Evolutionary conservation across 2,113 vertebrate species (phyloP).

Genomic region (Donacobius atricapilla): DNA sequence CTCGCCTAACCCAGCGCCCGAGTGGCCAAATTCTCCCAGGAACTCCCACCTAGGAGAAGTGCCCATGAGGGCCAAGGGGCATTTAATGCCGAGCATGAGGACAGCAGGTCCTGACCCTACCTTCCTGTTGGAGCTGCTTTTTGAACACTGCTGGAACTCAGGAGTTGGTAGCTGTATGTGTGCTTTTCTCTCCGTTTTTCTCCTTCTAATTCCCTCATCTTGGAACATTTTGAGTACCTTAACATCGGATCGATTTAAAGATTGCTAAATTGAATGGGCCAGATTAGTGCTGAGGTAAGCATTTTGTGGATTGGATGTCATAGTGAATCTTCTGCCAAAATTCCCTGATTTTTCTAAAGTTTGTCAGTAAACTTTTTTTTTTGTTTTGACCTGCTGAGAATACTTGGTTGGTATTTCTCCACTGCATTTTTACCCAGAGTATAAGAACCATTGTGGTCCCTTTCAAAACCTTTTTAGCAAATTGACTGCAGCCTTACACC

Average conservation of each 20-base stretch:
- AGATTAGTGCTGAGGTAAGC: background rate
- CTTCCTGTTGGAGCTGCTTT: background rate
- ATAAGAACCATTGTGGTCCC: background rate
- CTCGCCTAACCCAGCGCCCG: no score
- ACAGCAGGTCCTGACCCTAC: background rate
- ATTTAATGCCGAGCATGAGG: background rate
- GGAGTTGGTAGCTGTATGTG: background rate
- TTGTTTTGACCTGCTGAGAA: background rate
- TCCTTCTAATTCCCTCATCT: background rate
- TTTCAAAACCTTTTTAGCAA: background rate
- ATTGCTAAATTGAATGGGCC: background rate
- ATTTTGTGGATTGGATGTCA: background rate
- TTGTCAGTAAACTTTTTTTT: background rate
- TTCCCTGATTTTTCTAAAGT: background rate
- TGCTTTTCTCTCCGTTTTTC: background rate
- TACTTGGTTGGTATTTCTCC: background rate
- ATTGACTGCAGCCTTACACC: no score
- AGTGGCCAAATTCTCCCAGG: no score
- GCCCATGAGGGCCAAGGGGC: no score
- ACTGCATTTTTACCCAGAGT: background rate
- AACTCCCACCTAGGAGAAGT: no score
- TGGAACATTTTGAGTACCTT: background rate
- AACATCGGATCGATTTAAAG: rapidly evolving
- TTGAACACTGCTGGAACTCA: background rate
- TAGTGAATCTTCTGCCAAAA: background rate